Evolutionary conservation across 2,113 vertebrate species (phyloP).

Genomic region (Copsychus sechellarum): DNA sequence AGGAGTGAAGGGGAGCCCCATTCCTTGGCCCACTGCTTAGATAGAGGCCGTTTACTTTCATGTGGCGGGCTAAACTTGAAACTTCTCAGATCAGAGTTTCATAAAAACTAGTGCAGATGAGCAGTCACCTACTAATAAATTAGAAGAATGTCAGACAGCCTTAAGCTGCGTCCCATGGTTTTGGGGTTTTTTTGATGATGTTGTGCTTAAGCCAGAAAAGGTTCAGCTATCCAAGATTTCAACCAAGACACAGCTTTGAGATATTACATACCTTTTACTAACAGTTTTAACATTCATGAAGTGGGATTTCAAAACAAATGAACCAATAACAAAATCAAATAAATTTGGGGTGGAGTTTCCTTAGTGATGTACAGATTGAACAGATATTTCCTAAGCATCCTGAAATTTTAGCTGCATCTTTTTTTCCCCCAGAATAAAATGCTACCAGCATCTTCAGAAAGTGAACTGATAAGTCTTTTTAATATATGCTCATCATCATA

Average conservation of each 20-base stretch:
- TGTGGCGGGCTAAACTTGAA: neutral
- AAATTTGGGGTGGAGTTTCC: neutral
- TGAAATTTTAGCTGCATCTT: neutral
- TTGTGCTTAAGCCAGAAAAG: neutral
- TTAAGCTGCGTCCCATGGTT: neutral
- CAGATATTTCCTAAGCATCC: neutral
- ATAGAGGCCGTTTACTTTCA: neutral
- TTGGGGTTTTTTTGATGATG: neutral
- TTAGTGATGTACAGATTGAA: neutral
- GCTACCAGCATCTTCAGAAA: neutral
- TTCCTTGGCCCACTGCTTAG: neutral
- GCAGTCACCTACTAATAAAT: neutral
- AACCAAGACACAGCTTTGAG: neutral
- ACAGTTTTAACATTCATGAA: neutral
- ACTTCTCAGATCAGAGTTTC: neutral
- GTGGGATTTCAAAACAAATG: neutral
- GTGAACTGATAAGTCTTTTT: neutral
- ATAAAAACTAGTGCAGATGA: neutral
- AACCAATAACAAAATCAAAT: neutral
- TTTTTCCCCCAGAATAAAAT: neutral
- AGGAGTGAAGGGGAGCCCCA: neutral
- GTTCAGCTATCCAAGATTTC: neutral
- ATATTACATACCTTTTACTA: neutral
- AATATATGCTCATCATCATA: neutral
- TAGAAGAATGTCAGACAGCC: neutral